Evolutionary conservation across 2,113 vertebrate species (phyloP).

Genomic region (Cathartes aura): DNA sequence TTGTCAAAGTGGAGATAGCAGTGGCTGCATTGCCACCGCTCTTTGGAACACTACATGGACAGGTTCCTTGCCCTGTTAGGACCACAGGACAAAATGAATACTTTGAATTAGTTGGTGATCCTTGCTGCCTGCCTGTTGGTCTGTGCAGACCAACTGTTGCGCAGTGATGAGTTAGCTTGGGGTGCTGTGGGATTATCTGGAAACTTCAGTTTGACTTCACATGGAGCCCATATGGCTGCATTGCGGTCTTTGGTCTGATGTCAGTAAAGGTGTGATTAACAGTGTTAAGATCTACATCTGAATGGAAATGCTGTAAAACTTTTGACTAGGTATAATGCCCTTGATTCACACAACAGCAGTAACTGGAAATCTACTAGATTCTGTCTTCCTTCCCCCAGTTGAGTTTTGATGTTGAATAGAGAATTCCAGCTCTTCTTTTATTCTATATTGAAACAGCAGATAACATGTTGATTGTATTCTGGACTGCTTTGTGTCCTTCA

Average conservation of each 20-base stretch:
- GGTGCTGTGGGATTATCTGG: neutral
- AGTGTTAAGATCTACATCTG: neutral
- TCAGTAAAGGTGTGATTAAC: neutral
- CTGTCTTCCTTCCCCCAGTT: neutral
- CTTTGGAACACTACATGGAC: accelerated
- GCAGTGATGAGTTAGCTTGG: neutral
- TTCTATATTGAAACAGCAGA: neutral
- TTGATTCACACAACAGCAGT: neutral
- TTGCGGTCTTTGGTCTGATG: neutral
- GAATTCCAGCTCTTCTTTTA: neutral
- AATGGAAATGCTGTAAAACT: neutral
- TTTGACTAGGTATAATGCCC: neutral
- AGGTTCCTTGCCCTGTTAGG: neutral
- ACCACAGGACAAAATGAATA: neutral
- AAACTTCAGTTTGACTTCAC: neutral
- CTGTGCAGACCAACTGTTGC: neutral
- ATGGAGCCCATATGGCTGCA: accelerated
- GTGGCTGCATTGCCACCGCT: neutral
- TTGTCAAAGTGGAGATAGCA: neutral
- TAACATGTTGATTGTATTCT: neutral
- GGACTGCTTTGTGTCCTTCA: neutral
- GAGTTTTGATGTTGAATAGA: neutral
- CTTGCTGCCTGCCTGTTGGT: neutral
- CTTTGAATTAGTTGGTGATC: neutral
- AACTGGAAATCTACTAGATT: neutral